Evolutionary conservation across 2,888 invertebrate genomes (phyloP).

Genomic region (Sphaeridia pumilis): DNA sequence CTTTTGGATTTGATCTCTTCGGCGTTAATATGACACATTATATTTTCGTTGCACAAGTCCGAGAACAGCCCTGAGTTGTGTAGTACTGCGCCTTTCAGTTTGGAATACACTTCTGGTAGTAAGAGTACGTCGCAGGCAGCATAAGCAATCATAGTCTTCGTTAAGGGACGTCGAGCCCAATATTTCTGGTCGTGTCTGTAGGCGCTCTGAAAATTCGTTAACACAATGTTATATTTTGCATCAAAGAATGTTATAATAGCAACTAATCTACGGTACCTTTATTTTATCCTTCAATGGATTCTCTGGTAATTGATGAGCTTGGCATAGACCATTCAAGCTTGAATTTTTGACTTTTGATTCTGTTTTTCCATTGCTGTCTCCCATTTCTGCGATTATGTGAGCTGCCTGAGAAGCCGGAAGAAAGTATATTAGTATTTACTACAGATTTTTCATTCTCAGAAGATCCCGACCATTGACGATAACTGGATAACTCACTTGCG

Average conservation of each 20-base stretch:
- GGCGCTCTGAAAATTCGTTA: slow-evolving; percentile 51
- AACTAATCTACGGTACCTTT: slow-evolving; percentile 36
- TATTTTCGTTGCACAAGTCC: slow-evolving; percentile 77
- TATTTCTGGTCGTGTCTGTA: slow-evolving; percentile 68
- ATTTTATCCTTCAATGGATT: slow-evolving; percentile 81
- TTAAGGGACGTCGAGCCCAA: slow-evolving; percentile 78
- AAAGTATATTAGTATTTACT: not conserved
- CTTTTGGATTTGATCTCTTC: slow-evolving; percentile 75
- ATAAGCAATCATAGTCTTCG: slow-evolving; percentile 82
- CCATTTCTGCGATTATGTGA: slow-evolving; percentile 67
- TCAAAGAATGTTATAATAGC: slow-evolving; percentile 16
- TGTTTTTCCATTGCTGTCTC: slow-evolving; percentile 66
- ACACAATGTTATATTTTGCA: not conserved
- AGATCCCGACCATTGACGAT: too few species aligned
- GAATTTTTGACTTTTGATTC: slow-evolving; percentile 91
- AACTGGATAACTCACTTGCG: slow-evolving; percentile 50
- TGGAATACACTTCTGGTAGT: slow-evolving; percentile 54
- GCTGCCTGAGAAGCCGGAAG: slow-evolving; percentile 52
- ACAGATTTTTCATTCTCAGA: not conserved
- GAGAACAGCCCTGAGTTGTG: slow-evolving; percentile 52
- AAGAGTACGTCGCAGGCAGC: slow-evolving; percentile 80
- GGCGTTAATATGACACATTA: slow-evolving; percentile 69
- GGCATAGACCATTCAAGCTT: slow-evolving; percentile 80
- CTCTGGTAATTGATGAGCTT: slow-evolving; percentile 71
- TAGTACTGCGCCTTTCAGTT: slow-evolving; percentile 47